Base-by-base conservation (phyloP, 2,797 vertebrate species). In the Acrocephalus scirpaceus region DNA sequence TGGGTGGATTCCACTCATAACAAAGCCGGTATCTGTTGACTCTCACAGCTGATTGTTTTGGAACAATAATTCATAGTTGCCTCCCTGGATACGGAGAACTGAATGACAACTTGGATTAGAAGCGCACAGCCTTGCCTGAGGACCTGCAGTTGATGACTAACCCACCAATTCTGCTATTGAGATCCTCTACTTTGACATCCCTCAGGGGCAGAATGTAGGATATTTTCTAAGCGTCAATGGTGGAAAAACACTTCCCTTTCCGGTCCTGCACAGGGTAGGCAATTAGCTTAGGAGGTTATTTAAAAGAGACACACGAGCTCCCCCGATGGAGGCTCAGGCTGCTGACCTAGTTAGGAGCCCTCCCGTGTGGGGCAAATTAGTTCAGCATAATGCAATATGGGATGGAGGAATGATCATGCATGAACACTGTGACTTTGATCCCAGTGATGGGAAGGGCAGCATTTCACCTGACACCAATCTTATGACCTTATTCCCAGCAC, bases 301-400 rank as follows among this genome's bases (percentile, higher is more conserved):
- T 72, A 42, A 66, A 74, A 19, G 14, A 0, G 70, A 27, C 74
- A 53, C 38, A 8, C 5, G 10, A n/a, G 56, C 27, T 66, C n/a
- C 54, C 38, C 36, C 0, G 1, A 16, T 0, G 0, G 9, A 50
- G 36, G 38, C 65, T 25, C 30, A 32, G 42, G 51, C 45, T 50
- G 44, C 38, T 89, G 75, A 40, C 69, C 57, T 13, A 26, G 42
- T 72, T 32, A 58, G 84, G 54, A 69, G 32, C 45, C 77, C 38
- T 36, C 27, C 2, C 0, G 3, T 16, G 15, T 57, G 67, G 38
- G 48, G 38, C 29, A 88, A 44, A 80, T 71, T 18, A 58, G 15
- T 47, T 58, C 61, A 54, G 8, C 1, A 53, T 7, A 57, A 75
- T 0, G 0, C 40, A 69, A 57, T 20, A 20, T 0, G 13, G n/a